Evolutionary conservation across 2,113 vertebrate species (phyloP).

Genomic region (Ammodramus savannarum): DNA sequence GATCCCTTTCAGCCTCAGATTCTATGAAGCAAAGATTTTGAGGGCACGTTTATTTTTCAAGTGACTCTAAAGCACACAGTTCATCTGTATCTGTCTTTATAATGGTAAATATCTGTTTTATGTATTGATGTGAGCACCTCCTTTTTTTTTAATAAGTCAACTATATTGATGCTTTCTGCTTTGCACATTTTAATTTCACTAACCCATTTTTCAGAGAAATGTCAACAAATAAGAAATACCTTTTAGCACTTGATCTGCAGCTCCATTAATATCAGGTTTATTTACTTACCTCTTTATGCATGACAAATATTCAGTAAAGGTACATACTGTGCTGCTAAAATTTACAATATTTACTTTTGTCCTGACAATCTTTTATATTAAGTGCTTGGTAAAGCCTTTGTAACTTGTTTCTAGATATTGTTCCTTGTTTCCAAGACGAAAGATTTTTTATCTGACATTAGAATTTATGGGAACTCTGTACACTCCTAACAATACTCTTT

Average conservation of each 20-base stretch:
- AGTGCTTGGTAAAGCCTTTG: neutral
- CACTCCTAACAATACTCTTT: neutral
- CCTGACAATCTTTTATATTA: neutral
- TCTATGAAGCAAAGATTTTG: neutral
- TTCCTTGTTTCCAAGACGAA: neutral
- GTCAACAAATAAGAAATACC: neutral
- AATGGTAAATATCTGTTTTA: neutral
- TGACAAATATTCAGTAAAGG: neutral
- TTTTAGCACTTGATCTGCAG: neutral
- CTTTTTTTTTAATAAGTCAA: neutral
- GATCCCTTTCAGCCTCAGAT: neutral
- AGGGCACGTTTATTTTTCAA: neutral
- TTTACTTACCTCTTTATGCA: neutral
- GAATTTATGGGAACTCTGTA: neutral
- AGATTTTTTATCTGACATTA: neutral
- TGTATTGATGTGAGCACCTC: neutral
- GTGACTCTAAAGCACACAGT: neutral
- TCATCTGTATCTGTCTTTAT: neutral
- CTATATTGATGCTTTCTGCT: neutral
- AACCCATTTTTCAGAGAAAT: neutral
- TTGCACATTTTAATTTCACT: slow-evolving; percentile 6
- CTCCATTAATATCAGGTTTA: neutral
- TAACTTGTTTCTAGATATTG: neutral
- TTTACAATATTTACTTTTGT: neutral
- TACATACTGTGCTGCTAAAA: neutral